Evolutionary conservation across 2,888 invertebrate genomes (phyloP), one percentile per base, ranked within the genome.

Genomic region (Lamproptera curius): DNA sequence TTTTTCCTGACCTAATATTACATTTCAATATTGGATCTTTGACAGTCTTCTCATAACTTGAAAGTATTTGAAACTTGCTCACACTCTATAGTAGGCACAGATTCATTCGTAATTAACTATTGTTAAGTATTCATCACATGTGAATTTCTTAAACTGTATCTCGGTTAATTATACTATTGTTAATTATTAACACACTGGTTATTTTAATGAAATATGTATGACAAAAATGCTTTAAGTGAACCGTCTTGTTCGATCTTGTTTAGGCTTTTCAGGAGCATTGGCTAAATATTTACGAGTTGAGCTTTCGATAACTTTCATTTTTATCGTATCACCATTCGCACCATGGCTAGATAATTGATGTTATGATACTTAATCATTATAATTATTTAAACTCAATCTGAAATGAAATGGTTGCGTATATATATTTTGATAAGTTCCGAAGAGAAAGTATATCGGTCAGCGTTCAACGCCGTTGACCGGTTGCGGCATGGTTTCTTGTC

Each of bases 381-480:
- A 73, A 79, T 75, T 67, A 76, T 69, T 67, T 63, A 63, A 61
- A 60, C 64, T 68, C 67, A 67, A 65, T 63, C 59, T 69, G 62
- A 62, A 67, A 66, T 70, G 61, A 65, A 57, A 60, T 55, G 52
- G 57, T 61, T 50, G n/a, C n/a, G n/a, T n/a, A 53, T 47, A 54
- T 47, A 54, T 58, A 61, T 67, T 66, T 65, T 58, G 61, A 55
- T 61, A 65, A 68, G 64, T 66, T 76, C 76, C 70, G 73, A 34
- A 76, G 80, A 81, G 85, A 85, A 86, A 86, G 85, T 84, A 72
- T 81, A 80, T 70, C 70, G 76, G 80, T 81, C 78, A 76, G 73
- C 74, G 62, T 76, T 81, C 73, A 67, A 71, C 72, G 65, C 65
- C 62, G 59, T 61, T 54, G 76, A 83, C 84, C 68, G 76, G 84